phyloP scores from a whole-genome alignment of 2,113 vertebrate species.

The Pygoscelis adeliae region DNA sequence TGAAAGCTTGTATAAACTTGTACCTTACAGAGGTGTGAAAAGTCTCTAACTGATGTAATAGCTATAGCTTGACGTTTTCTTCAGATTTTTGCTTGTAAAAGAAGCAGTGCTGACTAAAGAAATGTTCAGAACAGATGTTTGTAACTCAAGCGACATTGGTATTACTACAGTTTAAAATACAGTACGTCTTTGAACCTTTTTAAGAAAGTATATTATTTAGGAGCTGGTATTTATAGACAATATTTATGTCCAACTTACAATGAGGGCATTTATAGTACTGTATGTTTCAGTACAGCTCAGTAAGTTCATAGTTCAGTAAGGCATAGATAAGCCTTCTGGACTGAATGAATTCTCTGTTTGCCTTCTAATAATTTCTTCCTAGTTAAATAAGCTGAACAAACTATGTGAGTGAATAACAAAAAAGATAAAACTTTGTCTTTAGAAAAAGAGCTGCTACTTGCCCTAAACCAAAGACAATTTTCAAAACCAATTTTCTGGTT shows the following conservation, averaged over 20 bases:
- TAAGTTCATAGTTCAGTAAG: not conserved
- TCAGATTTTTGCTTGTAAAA: slow-evolving; percentile 66
- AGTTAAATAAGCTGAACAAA: slow-evolving; percentile 30
- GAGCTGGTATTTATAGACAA: slow-evolving; percentile 21
- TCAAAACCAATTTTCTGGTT: not conserved
- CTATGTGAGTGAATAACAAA: not conserved
- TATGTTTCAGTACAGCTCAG: slow-evolving; percentile 9
- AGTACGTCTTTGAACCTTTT: slow-evolving; percentile 54
- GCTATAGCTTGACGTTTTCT: slow-evolving; percentile 40
- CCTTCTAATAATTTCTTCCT: slow-evolving; percentile 9
- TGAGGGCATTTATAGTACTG: slow-evolving; percentile 32
- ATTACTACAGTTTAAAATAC: slow-evolving; percentile 34
- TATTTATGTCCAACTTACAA: slow-evolving; percentile 48
- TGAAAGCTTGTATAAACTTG: slow-evolving; percentile 30
- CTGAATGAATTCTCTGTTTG: slow-evolving; percentile 7
- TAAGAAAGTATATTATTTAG: slow-evolving; percentile 37
- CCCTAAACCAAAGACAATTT: not conserved
- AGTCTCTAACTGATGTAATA: slow-evolving; percentile 61
- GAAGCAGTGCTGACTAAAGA: slow-evolving; percentile 47
- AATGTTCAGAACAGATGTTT: slow-evolving; percentile 71
- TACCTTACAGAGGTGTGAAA: slow-evolving; percentile 54
- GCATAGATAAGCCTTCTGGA: not conserved
- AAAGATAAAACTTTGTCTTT: not conserved
- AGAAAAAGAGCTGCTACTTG: not conserved
- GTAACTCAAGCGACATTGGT: not conserved